Evolutionary conservation across 2,113 vertebrate genomes (phyloP).

Genomic region (Leptosomus discolor): DNA sequence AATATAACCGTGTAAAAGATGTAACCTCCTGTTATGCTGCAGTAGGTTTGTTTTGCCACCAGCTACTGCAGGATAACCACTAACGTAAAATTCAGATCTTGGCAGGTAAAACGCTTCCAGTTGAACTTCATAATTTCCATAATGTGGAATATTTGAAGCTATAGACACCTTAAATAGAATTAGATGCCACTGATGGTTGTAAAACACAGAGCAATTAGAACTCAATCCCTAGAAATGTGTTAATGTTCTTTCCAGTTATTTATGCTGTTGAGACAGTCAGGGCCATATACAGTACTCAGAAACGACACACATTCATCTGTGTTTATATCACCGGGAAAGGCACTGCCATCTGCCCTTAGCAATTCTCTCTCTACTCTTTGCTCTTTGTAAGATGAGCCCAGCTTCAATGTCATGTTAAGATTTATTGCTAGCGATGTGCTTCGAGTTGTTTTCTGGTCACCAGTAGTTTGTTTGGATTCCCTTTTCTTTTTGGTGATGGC

Average conservation of each 20-base stretch:
- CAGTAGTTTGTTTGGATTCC: conserved; percentile 25
- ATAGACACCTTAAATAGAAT: background rate
- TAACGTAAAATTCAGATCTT: background rate
- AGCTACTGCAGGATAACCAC: background rate
- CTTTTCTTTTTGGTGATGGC: background rate
- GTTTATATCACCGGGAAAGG: conserved; percentile 14
- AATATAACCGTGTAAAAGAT: background rate
- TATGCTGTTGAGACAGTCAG: background rate
- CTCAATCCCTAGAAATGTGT: background rate
- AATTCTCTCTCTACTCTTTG: conserved; percentile 6
- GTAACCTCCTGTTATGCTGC: background rate
- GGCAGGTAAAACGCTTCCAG: conserved; percentile 1
- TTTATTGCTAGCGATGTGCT: conserved; percentile 27
- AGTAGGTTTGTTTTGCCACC: conserved; percentile 19
- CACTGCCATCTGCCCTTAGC: conserved; percentile 35
- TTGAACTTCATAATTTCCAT: background rate
- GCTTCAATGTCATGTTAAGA: background rate
- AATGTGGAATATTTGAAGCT: background rate
- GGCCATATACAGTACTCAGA: background rate
- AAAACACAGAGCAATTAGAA: background rate
- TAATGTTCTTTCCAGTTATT: background rate
- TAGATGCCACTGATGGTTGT: background rate
- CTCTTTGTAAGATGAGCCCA: conserved; percentile 55
- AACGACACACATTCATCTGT: background rate
- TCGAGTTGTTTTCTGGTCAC: conserved; percentile 30